These are phyloP conservation scores for Halocaridina rubra DNA, from an alignment of 2,888 invertebrate species.

Conservation along the genomic window DNA sequence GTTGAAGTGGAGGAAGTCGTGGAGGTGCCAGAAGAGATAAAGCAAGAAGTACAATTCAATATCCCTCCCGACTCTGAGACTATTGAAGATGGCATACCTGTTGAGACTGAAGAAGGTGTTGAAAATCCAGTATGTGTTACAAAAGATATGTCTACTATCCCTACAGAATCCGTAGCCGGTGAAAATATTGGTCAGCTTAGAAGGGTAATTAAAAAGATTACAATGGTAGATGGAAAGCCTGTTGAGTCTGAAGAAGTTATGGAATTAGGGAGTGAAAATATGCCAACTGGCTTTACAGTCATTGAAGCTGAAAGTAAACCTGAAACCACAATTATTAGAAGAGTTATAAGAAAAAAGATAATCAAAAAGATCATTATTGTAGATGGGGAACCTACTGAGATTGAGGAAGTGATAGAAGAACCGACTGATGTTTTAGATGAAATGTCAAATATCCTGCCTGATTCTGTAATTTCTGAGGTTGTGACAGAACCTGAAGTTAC, in stretches of 20 bases:
- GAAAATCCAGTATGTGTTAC: too few relatives aligned
- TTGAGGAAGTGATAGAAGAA: slow-evolving; percentile 36
- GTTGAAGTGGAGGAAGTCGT: background rate
- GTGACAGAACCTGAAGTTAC: slow-evolving; percentile 26
- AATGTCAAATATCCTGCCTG: slow-evolving; percentile 15
- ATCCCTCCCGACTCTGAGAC: background rate
- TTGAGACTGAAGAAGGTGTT: slow-evolving; percentile 28
- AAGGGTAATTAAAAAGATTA: background rate
- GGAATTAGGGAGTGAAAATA: slow-evolving; percentile 9
- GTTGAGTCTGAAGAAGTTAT: slow-evolving; percentile 28
- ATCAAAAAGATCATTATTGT: slow-evolving; percentile 26
- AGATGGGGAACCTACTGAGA: slow-evolving; percentile 27
- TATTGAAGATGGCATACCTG: slow-evolving; percentile 20
- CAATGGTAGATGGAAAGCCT: slow-evolving; percentile 23
- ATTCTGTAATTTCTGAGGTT: slow-evolving; percentile 18
- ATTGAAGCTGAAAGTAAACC: background rate
- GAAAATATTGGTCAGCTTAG: too few relatives aligned
- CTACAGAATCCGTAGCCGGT: too few relatives aligned
- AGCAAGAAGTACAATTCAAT: background rate
- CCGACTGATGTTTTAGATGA: background rate
- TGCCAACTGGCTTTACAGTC: background rate
- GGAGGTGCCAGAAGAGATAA: background rate
- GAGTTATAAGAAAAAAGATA: slow-evolving; percentile 14
- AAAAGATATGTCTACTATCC: too few relatives aligned
- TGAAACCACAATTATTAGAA: background rate